A percentile compares a stretch with the other conserved stretches of the same genome.
These are phyloP conservation scores for Dromococcyx pavoninus DNA, from an alignment of 2,797 vertebrate species.

Conservation along the genomic window DNA sequence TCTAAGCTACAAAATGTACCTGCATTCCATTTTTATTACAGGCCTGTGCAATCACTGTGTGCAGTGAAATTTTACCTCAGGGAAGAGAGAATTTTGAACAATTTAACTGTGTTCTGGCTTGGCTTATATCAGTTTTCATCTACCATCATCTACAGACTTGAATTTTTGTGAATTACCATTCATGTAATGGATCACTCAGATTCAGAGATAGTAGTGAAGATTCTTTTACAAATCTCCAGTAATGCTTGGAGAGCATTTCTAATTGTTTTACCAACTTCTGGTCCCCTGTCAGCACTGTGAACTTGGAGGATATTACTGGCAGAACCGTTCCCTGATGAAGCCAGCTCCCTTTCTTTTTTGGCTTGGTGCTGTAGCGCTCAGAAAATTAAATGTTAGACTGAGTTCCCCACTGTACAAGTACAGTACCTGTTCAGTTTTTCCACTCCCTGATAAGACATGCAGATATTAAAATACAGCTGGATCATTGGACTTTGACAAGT, in stretches of 20 bases:
- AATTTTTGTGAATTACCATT: neutral
- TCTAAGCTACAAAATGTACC: neutral
- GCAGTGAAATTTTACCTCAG: slow-evolving; percentile 21
- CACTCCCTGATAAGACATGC: neutral
- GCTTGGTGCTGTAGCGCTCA: neutral
- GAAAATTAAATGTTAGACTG: neutral
- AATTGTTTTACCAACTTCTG: neutral
- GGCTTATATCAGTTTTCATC: neutral
- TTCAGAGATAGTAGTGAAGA: neutral
- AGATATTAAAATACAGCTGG: neutral
- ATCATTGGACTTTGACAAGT: neutral
- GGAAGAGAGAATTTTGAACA: neutral
- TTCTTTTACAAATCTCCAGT: neutral
- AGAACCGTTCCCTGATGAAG: neutral
- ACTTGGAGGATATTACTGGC: neutral
- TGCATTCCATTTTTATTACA: slow-evolving; percentile 28
- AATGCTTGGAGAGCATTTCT: neutral
- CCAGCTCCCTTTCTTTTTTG: neutral
- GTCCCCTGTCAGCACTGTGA: neutral
- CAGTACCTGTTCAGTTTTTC: neutral
- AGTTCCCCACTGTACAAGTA: neutral
- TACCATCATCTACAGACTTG: neutral
- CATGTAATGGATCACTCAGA: neutral
- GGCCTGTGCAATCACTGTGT: slow-evolving; percentile 1
- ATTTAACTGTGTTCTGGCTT: neutral